phyloP scores from a whole-genome alignment of 2,797 vertebrate genomes.

The Danio tinwini region DNA sequence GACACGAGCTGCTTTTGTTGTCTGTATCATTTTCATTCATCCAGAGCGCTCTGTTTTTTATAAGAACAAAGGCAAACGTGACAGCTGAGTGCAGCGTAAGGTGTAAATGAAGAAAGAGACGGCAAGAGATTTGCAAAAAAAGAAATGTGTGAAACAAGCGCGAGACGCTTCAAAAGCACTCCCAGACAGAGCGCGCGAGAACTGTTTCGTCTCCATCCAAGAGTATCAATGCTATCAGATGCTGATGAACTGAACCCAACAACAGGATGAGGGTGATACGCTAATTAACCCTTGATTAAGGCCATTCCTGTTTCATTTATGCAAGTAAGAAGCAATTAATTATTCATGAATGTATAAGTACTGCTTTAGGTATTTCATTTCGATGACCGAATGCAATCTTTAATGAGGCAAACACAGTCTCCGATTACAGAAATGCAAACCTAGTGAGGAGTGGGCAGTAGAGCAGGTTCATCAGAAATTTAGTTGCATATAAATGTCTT shows the following conservation, averaged over 20 bases:
- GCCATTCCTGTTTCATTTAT: slow-evolving; percentile 9
- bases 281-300: slow-evolving; percentile 18
- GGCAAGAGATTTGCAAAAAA: slow-evolving; percentile 23
- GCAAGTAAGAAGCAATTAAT: slow-evolving; percentile 1
- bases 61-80: slow-evolving; percentile 25
- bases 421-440: background rate
- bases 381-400: background rate
- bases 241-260: background rate
- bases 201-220: slow-evolving; percentile 7
- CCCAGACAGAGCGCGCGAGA: background rate
- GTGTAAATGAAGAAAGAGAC: slow-evolving; percentile 48
- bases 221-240: background rate
- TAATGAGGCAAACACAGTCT: too few relatives aligned
- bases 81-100: slow-evolving; percentile 19
- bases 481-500: background rate
- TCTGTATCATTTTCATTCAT: slow-evolving; percentile 35
- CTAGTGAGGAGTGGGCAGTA: background rate
- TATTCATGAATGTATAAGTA: slow-evolving; percentile 7
- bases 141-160: slow-evolving; percentile 24
- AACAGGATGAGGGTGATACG: background rate
- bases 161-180: slow-evolving; percentile 11
- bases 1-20: background rate
- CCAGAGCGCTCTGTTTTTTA: background rate
- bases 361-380: background rate
- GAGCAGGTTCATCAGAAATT: background rate